Evolutionary conservation across 2,797 vertebrate genomes (phyloP).

Genomic region (Chrosomus eos): DNA sequence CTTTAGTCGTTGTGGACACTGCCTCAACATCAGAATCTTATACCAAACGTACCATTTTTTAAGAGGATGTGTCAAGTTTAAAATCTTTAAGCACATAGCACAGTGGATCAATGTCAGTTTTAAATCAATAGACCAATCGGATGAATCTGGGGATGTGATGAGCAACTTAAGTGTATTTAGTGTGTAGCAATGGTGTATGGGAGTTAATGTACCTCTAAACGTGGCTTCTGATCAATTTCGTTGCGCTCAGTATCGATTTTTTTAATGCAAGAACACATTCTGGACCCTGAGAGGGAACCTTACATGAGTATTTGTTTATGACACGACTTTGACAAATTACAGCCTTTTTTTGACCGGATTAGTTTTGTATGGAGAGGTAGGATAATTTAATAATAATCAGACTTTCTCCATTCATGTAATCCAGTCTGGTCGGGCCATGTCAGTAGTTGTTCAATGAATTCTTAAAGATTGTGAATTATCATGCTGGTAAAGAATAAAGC

Average conservation of each 20-base stretch:
- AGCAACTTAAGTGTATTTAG: neutral
- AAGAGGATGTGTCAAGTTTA: too few species aligned
- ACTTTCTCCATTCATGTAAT: neutral
- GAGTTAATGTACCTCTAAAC: slow-evolving; percentile 8
- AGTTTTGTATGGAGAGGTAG: neutral
- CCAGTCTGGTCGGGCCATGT: neutral
- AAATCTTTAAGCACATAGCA: too few species aligned
- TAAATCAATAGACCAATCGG: too few species aligned
- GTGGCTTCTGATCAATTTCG: neutral
- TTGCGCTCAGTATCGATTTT: neutral
- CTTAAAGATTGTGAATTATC: neutral
- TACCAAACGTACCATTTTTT: too few species aligned
- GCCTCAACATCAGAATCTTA: too few species aligned
- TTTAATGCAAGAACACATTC: neutral
- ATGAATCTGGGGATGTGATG: neutral
- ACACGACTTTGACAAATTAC: neutral
- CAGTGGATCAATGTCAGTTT: neutral
- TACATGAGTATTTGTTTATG: neutral
- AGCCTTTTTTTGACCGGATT: neutral
- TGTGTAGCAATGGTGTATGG: neutral
- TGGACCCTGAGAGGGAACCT: neutral
- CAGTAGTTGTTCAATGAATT: neutral
- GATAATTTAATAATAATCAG: neutral
- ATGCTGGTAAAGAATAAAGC: neutral
- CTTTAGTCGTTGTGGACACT: too few species aligned